Evolutionary conservation across 2,888 invertebrate genomes (phyloP), one percentile per base, ranked within the genome.

Genomic region (Mesoligia furuncula): DNA sequence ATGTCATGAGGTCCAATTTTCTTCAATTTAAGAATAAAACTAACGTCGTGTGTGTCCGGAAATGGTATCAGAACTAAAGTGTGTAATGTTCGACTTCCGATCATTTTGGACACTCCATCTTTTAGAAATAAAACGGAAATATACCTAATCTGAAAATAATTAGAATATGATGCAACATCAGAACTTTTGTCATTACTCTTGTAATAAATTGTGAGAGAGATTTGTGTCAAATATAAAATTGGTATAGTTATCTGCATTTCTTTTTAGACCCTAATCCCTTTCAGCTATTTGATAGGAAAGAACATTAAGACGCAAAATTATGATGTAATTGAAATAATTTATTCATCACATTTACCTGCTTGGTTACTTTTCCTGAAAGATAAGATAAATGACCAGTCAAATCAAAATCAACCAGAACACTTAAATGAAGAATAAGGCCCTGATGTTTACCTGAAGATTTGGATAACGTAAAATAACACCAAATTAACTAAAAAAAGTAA

Each of bases 31-130:
- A 51, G 48, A 72, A 31, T 70, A 76, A 88, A 89, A 78, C 59
- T 13, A 45, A 48, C 94, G 81, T 89, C 95, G 94, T 93, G 94
- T 93, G 92, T 91, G 93, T 93, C 93, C 95, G 94, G 95, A 95
- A 93, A 92, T 89, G 81, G 86, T 79, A 89, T 89, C 89, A 91
- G 90, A 92, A 81, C 75, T 80, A 78, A 88, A 85, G 85, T 80
- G 81, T 85, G 81, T 94, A 94, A 94, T 94, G 86, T 86, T 85
- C 88, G 75, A 90, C 92, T 93, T 95, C 93, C 93, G 89, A 90
- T 89, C 65, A 92, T 92, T 92, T 92, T 78, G 80, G 76, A 71
- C 70, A 77, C 73, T 84, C 84, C 79, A 74, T 86, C 87, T 85
- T 86, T 79, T 66, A 80, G 73, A 81, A 87, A 90, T 85, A 84